phyloP scores from a whole-genome alignment of 2,113 vertebrate species.

The Hymenochirus boettgeri region DNA sequence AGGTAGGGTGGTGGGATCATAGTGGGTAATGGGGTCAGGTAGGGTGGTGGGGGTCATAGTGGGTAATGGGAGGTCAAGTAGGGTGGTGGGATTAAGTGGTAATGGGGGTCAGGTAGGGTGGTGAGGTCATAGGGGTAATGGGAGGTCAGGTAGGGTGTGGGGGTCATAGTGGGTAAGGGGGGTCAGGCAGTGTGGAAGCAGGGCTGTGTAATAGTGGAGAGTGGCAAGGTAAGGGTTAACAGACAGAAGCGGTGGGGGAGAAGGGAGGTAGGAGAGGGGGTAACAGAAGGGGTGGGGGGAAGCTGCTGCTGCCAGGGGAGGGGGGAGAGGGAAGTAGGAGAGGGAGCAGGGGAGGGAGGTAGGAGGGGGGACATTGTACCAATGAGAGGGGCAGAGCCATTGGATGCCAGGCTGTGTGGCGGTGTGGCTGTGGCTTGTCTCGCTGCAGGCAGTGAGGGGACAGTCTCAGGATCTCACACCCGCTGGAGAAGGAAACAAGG shows the following conservation, averaged over 20 bases:
- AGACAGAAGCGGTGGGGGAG: neutral
- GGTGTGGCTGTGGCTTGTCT: constrained; percentile 8
- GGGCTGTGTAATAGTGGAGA: too few relatives aligned
- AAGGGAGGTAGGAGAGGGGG: constrained; percentile 22
- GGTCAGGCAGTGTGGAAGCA: neutral
- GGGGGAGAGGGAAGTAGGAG: neutral
- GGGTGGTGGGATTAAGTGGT: too few relatives aligned
- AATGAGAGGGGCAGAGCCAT: constrained; percentile 18
- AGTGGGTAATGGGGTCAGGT: neutral
- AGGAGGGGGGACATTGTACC: constrained; percentile 13
- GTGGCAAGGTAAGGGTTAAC: neutral
- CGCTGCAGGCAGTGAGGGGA: neutral
- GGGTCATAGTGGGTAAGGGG: too few relatives aligned
- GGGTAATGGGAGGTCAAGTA: neutral
- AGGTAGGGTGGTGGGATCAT: too few relatives aligned
- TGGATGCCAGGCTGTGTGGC: constrained; percentile 24
- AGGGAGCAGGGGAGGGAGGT: neutral
- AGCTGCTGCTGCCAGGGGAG: neutral
- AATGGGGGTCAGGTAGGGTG: too few relatives aligned
- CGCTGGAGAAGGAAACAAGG: neutral
- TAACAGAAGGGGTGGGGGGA: neutral
- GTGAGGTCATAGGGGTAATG: too few relatives aligned
- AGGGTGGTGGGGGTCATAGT: too few relatives aligned
- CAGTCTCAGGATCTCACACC: neutral
- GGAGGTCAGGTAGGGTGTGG: too few relatives aligned